These are phyloP conservation scores for Eleginops maclovinus DNA, from an alignment of 2,113 vertebrate genomes.

Conservation along the genomic window DNA sequence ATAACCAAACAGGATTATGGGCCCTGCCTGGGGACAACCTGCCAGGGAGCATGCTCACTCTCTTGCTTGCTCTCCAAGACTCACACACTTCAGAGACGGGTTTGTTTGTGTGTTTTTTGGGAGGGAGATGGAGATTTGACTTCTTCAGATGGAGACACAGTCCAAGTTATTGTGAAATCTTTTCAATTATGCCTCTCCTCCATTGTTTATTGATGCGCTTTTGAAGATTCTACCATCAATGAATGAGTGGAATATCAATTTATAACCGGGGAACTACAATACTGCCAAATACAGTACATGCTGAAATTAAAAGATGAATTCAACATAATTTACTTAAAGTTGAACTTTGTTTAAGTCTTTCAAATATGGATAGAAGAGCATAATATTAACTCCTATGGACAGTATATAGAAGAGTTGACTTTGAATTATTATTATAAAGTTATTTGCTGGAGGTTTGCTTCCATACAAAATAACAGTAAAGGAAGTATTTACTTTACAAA, in stretches of 20 bases:
- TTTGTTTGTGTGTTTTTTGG: slow-evolving; percentile 74
- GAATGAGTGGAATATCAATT: slow-evolving; percentile 67
- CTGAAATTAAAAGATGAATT: slow-evolving; percentile 37
- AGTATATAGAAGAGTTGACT: not conserved
- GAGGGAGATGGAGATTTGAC: slow-evolving; percentile 62
- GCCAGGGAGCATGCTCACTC: slow-evolving; percentile 78
- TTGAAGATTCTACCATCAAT: slow-evolving; percentile 68
- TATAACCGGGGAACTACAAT: slow-evolving; percentile 51
- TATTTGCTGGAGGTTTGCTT: not conserved
- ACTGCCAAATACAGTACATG: slow-evolving; percentile 62
- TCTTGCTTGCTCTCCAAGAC: slow-evolving; percentile 71
- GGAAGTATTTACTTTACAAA: not conserved
- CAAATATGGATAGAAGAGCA: not conserved
- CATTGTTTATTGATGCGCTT: slow-evolving; percentile 66
- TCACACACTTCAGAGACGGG: slow-evolving; percentile 72
- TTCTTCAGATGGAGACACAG: slow-evolving; percentile 67
- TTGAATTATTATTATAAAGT: not conserved
- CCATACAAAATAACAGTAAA: not conserved
- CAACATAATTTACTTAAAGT: slow-evolving; percentile 9
- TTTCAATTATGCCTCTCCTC: slow-evolving; percentile 62
- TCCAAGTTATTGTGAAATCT: slow-evolving; percentile 75
- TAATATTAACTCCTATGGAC: not conserved
- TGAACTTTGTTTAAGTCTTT: slow-evolving; percentile 9
- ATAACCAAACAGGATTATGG: slow-evolving; percentile 89
- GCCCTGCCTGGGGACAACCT: slow-evolving; percentile 82